These are phyloP conservation scores for Harmothoe impar DNA, from an alignment of 2,888 invertebrate species.

Conservation along the genomic window DNA sequence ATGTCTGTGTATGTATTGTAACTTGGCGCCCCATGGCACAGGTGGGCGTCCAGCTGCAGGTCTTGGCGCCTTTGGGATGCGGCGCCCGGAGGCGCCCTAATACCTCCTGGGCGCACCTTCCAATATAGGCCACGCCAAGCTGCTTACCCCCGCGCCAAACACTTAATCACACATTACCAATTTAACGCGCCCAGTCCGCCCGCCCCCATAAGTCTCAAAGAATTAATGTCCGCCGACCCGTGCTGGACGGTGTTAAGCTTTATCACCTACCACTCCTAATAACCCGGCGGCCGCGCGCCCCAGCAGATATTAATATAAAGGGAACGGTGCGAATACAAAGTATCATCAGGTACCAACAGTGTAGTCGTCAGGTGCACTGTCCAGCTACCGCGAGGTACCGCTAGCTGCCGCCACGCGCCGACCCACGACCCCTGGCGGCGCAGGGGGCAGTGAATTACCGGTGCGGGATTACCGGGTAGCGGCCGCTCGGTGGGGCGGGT, in stretches of 20 bases:
- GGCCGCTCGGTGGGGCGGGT: not conserved
- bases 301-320: conserved; percentile 56
- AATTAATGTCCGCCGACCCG: conserved; percentile 50
- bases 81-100: not conserved
- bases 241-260: conserved; percentile 18
- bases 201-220: conserved; percentile 14
- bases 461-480: conserved; percentile 41
- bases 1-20: no score
- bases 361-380: conserved; percentile 20
- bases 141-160: conserved; percentile 42
- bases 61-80: conserved; percentile 36
- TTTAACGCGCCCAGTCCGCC: conserved; percentile 5
- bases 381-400: not conserved
- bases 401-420: not conserved
- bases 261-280: conserved; percentile 46
- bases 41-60: conserved; percentile 7
- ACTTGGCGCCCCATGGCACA: not conserved
- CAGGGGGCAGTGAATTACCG: conserved; percentile 43
- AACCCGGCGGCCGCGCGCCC: conserved; percentile 19
- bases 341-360: not conserved
- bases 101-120: not conserved
- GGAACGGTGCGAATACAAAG: conserved; percentile 51
- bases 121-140: conserved; percentile 48
- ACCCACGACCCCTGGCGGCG: conserved; percentile 43
- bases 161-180: conserved; percentile 57